Evolutionary conservation across 2,113 vertebrate species (phyloP).

Genomic region (Callipepla californica): DNA sequence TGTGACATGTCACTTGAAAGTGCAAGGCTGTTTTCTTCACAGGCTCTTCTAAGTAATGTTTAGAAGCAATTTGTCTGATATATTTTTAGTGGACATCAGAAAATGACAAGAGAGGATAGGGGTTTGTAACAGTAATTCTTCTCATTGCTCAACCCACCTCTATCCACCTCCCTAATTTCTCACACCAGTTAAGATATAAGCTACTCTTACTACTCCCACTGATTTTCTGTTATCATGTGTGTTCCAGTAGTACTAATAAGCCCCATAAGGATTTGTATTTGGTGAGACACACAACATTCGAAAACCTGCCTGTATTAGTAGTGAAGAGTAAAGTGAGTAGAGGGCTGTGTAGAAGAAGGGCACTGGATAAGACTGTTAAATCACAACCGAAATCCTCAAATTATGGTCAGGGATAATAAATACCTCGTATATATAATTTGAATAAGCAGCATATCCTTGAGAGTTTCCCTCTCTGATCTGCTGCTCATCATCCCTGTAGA

Average conservation of each 20-base stretch:
- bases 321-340: not conserved
- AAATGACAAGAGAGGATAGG: not conserved
- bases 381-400: not conserved
- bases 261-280: not conserved
- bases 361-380: not conserved
- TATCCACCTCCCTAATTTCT: not conserved
- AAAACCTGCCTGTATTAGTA: not conserved
- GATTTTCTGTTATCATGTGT: not conserved
- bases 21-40: not conserved
- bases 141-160: not conserved
- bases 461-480: not conserved
- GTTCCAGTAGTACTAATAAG: not conserved
- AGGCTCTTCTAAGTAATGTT: not conserved
- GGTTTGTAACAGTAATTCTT: not conserved
- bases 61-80: conserved; percentile 13
- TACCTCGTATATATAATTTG: not conserved
- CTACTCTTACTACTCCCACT: not conserved
- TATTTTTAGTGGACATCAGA: conserved; percentile 38
- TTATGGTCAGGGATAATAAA: too few species aligned
- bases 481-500: not conserved
- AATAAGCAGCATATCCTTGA: not conserved
- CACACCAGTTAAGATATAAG: not conserved
- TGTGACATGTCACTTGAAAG: conserved; percentile 6
- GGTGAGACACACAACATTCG: not conserved
- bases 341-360: not conserved